phyloP scores from a whole-genome alignment of 2,888 invertebrate species.

The Scelioninae gen. 2 region DNA sequence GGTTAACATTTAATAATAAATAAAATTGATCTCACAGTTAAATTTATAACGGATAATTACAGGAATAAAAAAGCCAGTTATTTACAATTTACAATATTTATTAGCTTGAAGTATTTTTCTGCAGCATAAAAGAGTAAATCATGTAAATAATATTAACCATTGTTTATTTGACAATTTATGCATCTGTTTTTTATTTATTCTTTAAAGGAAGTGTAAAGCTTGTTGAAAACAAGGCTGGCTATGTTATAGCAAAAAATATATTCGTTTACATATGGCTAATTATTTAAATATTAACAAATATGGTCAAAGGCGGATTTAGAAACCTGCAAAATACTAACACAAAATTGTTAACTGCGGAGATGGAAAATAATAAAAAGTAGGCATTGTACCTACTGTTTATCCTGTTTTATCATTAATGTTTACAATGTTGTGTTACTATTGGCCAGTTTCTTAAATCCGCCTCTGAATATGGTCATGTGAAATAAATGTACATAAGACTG shows the following conservation, averaged over 20 bases:
- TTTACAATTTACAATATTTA: constrained; percentile 32
- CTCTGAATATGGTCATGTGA: neutral
- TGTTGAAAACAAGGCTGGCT: neutral
- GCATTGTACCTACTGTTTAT: too few relatives aligned
- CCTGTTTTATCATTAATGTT: too few relatives aligned
- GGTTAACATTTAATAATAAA: neutral
- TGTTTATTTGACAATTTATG: constrained; percentile 23
- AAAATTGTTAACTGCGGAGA: too few relatives aligned
- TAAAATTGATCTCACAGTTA: constrained; percentile 23
- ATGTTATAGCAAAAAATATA: constrained; percentile 14
- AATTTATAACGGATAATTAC: constrained; percentile 8
- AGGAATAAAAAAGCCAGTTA: constrained; percentile 21
- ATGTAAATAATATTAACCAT: constrained; percentile 20
- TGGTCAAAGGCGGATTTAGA: too few relatives aligned
- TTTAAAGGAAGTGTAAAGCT: neutral
- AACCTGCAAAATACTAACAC: too few relatives aligned
- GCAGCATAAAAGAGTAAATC: constrained; percentile 1
- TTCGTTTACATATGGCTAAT: neutral
- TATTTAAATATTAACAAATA: too few relatives aligned
- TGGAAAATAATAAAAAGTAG: too few relatives aligned
- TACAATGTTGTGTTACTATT: too few relatives aligned
- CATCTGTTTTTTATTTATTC: constrained; percentile 22
- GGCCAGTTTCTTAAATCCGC: too few relatives aligned
- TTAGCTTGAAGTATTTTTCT: constrained; percentile 9
- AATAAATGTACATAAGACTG: constrained; percentile 5